These are phyloP conservation scores for Drosophila paranaensis DNA, from an alignment of 2,888 invertebrate genomes.

Conservation along the genomic window DNA sequence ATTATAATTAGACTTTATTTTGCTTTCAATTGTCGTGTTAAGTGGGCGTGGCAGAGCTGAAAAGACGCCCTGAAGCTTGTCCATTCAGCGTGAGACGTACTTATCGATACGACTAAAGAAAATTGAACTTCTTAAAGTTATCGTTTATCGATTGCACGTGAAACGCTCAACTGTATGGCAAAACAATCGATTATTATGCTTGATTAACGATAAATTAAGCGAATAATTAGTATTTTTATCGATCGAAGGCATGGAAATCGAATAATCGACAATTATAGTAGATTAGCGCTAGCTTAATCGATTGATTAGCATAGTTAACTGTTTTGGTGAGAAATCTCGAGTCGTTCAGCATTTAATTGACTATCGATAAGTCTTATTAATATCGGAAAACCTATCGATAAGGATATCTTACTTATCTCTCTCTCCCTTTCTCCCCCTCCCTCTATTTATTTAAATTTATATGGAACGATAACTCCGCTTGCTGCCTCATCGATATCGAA, in stretches of 20 bases:
- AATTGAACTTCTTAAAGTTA: not conserved
- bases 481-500: no score
- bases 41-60: slow-evolving; percentile 8
- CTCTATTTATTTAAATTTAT: no score
- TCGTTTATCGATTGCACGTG: not conserved
- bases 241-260: not conserved
- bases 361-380: no score
- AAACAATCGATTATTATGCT: not conserved
- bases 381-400: not conserved
- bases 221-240: not conserved
- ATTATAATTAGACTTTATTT: slow-evolving; percentile 67
- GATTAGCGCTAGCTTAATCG: no score
- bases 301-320: no score
- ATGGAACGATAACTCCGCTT: no score
- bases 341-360: no score
- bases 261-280: no score
- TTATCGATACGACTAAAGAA: not conserved
- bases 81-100: not conserved
- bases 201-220: not conserved
- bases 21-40: slow-evolving; percentile 37
- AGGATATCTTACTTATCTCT: no score
- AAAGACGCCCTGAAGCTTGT: no score
- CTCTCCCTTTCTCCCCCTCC: no score
- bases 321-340: no score
- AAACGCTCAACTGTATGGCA: not conserved